Conservation (phyloP, 2,113 vertebrate species). For the Vidua chalybeata region DNA sequence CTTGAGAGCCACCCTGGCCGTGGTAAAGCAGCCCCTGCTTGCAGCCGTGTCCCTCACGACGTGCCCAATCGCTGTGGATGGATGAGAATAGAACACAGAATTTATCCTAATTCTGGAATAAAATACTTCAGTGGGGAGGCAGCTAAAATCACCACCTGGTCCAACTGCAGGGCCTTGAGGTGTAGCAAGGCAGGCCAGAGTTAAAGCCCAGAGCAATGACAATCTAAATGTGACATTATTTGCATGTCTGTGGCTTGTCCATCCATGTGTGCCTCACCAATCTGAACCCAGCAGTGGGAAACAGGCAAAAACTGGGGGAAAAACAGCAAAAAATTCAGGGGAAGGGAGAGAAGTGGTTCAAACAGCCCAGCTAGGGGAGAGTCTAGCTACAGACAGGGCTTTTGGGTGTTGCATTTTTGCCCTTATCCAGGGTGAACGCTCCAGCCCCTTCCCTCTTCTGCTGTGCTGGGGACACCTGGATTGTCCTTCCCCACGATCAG, state of each 20-base stretch:
- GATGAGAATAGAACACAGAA: accelerated
- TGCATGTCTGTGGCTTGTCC: neutral
- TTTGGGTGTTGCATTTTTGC: neutral
- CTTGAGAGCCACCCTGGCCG: accelerated
- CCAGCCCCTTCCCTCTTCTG: neutral
- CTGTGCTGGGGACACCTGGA: neutral
- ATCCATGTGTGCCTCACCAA: neutral
- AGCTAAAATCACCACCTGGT: accelerated
- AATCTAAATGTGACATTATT: neutral
- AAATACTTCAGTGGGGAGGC: accelerated
- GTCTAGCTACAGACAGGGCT: accelerated
- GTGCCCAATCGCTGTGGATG: accelerated
- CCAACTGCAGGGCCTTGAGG: neutral
- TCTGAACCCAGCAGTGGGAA: neutral
- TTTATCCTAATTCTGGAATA: neutral
- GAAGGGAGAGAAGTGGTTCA: neutral
- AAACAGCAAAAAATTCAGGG: neutral
- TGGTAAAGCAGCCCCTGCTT: accelerated
- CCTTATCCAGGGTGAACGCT: accelerated
- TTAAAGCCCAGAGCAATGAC: neutral
- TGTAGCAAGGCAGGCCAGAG: neutral
- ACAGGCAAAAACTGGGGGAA: accelerated
- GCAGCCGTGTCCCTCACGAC: accelerated
- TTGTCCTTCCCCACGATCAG: neutral
- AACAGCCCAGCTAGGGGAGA: neutral